A percentile compares a stretch with the other conserved stretches of the same genome.
These are phyloP conservation scores for Cordilura impudica DNA, from an alignment of 2,888 invertebrate genomes.

Conservation along the genomic window DNA sequence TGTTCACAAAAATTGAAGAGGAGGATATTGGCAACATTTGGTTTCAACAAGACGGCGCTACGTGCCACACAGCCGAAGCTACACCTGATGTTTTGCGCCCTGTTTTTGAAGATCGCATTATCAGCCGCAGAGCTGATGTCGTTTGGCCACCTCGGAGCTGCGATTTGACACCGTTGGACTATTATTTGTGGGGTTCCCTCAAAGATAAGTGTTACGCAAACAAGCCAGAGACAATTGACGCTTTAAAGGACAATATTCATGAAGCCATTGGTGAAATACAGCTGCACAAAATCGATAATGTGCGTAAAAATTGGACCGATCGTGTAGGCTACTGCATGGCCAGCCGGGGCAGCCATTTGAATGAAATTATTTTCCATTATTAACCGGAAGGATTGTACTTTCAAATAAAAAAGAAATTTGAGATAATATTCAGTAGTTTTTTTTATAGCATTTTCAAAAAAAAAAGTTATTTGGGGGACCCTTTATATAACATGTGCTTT, in stretches of 20 bases:
- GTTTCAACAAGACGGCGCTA: conserved; percentile 46
- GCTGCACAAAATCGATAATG: conserved; percentile 46
- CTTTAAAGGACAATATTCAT: conserved; percentile 33
- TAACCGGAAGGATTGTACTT: conserved; percentile 62
- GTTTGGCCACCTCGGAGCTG: conserved; percentile 33
- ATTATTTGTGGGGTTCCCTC: conserved; percentile 12
- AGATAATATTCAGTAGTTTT: too few relatives aligned
- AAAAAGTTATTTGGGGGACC: too few relatives aligned
- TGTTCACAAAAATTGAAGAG: conserved; percentile 28
- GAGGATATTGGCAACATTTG: conserved; percentile 23
- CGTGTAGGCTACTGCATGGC: conserved; percentile 22
- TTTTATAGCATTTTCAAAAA: too few relatives aligned
- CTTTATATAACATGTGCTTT: too few relatives aligned
- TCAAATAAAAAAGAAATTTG: conserved; percentile 63
- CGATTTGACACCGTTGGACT: conserved; percentile 35
- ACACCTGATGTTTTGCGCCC: conserved; percentile 42
- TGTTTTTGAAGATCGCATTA: conserved; percentile 41
- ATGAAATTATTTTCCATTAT: conserved; percentile 59
- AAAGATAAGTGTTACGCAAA: conserved; percentile 42
- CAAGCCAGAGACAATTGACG: conserved; percentile 39
- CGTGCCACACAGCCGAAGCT: conserved; percentile 43
- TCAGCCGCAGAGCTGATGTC: conserved; percentile 33
- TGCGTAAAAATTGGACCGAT: conserved; percentile 36
- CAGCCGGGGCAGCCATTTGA: conserved; percentile 37
- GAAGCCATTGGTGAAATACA: conserved; percentile 46